phyloP scores from a whole-genome alignment of 2,888 invertebrate species.

The Rhagonycha lutea region DNA sequence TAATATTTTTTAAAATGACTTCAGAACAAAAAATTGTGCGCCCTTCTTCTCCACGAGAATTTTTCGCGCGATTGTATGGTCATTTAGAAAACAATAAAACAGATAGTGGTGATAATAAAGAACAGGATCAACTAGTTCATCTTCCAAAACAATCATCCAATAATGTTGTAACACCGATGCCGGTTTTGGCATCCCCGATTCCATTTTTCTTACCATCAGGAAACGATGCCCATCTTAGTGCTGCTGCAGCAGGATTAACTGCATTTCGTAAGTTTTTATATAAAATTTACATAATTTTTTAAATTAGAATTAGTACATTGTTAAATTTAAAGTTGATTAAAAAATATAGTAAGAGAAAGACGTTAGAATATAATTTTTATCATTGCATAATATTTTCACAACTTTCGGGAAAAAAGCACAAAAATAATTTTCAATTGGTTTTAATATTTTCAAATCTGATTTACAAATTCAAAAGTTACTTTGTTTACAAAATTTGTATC shows the following conservation, averaged over 20 bases:
- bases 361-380: no score
- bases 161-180: constrained; percentile 47
- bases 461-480: no score
- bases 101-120: constrained; percentile 27
- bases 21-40: constrained; percentile 44
- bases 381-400: no score
- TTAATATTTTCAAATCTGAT: no score
- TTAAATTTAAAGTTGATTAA: no score
- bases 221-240: constrained; percentile 52
- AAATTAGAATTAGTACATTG: no score
- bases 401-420: no score
- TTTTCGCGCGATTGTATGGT: constrained; percentile 80
- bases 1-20: constrained; percentile 17
- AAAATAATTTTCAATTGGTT: no score
- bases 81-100: constrained; percentile 63
- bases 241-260: constrained; percentile 61
- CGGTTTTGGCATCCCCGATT: constrained; percentile 48
- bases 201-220: constrained; percentile 50
- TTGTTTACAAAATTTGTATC: no score
- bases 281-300: no score
- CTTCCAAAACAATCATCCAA: constrained; percentile 6
- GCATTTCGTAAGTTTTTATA: constrained; percentile 56
- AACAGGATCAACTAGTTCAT: constrained; percentile 14
- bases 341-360: no score
- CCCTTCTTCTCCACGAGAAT: constrained; percentile 79